phyloP scores from a whole-genome alignment of 1,140 invertebrate genomes.

The Ostrea edulis region DNA sequence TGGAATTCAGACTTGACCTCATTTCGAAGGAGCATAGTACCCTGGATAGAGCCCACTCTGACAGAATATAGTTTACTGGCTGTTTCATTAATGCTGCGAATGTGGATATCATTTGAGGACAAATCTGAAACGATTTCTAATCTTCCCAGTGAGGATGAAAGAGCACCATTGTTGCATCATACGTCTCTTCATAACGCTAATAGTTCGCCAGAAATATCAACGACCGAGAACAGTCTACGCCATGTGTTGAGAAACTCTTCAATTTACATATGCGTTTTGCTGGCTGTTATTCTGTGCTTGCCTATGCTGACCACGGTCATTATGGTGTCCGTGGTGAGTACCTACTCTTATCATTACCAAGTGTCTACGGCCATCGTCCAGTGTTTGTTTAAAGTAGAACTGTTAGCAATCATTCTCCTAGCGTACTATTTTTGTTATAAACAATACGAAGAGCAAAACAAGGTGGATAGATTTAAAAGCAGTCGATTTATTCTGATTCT shows the following conservation, averaged over 20 bases:
- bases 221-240: neutral
- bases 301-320: neutral
- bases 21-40: neutral
- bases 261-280: neutral
- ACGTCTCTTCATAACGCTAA: neutral
- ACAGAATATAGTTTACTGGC: slow-evolving; percentile 6
- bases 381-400: neutral
- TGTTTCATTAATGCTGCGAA: slow-evolving; percentile 15
- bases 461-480: neutral
- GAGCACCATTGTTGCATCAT: neutral
- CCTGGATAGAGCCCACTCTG: neutral
- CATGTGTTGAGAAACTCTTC: neutral
- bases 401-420: neutral
- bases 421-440: neutral
- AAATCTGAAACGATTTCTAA: neutral
- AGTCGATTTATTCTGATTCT: slow-evolving; percentile 20
- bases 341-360: neutral
- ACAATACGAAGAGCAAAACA: neutral
- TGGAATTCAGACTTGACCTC: neutral
- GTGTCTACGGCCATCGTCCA: neutral
- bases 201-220: neutral
- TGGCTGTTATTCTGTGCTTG: neutral
- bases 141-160: neutral
- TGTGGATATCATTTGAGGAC: slow-evolving; percentile 12
- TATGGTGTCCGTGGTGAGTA: neutral